Evolutionary conservation across 2,888 invertebrate genomes (phyloP).

Genomic region (Stenolophus ochropezus): DNA sequence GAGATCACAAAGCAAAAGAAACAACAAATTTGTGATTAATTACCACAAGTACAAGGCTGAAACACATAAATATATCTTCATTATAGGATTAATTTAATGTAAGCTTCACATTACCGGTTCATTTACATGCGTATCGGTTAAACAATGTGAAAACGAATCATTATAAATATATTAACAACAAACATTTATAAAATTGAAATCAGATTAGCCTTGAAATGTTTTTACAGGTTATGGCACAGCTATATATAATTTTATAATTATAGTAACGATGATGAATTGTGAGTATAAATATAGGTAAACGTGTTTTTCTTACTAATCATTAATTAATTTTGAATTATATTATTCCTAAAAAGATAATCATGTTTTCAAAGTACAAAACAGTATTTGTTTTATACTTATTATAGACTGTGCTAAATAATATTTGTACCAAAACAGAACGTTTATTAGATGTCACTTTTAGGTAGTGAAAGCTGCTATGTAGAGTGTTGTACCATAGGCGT

Average conservation of each 20-base stretch:
- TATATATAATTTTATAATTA: not conserved
- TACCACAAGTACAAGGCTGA: slow-evolving; percentile 1
- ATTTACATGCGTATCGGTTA: slow-evolving; percentile 10
- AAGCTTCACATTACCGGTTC: not conserved
- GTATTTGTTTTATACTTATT: not conserved
- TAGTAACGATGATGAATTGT: not conserved
- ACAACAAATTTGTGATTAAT: slow-evolving; percentile 21
- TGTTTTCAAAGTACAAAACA: not conserved
- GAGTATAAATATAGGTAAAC: not conserved
- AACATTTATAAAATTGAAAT: slow-evolving; percentile 8
- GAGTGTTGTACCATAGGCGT: too few species aligned
- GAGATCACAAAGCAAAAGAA: slow-evolving; percentile 15
- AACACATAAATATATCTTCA: slow-evolving; percentile 6
- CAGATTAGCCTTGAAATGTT: slow-evolving; percentile 7
- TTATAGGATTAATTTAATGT: slow-evolving; percentile 1
- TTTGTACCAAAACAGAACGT: too few species aligned
- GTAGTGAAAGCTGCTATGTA: too few species aligned
- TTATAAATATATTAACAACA: slow-evolving; percentile 24
- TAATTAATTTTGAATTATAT: not conserved
- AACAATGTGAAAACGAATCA: slow-evolving; percentile 7
- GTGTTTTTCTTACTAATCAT: not conserved
- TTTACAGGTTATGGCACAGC: not conserved
- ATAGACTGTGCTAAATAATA: too few species aligned
- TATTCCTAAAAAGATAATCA: not conserved
- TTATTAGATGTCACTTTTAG: too few species aligned